Evolutionary conservation across 2,797 vertebrate species (phyloP), one percentile per base, ranked within the genome.

Genomic region (Ficedula albicollis): DNA sequence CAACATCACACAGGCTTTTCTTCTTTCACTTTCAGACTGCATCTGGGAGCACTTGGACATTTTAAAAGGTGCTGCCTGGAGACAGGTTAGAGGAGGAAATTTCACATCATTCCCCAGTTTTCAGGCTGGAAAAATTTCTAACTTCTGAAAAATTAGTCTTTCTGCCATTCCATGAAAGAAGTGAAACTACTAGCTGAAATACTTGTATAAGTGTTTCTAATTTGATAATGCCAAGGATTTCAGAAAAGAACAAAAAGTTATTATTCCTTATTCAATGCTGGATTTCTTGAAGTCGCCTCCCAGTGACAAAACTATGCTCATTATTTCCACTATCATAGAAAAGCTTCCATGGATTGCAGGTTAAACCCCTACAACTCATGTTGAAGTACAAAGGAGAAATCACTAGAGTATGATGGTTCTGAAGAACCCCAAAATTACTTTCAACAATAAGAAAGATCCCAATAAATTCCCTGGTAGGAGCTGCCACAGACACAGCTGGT

Each of bases 221-320:
- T 81, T 36, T 72, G 54, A 58, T 82, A 90, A 83, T 44, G 48
- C 32, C 54, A 83, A 59, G 43, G 70, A 93, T 49, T 15, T 68
- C 68, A 90, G 84, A 74, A 85, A 95, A 85, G 60, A 87, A 87
- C 34, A 83, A 54, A 80, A 89, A 64, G 5, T 70, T 83, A 66
- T 39, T 1, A 72, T 46, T 89, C 29, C 22, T 78, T 60, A 64
- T 69, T 79, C 34, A 68, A 0, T 32, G 14, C 9, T 84, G 54
- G 29, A 59, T 49, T 93, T 84, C 63, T 56, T 69, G 18, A 55
- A 66, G 59, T 85, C 41, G 80, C 23, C n/a, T 89, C 58, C 46
- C 43, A 51, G 41, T 29, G 41, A 72, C 23, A 91, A 54, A 85
- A 68, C 25, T 58, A 29, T 32, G 55, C 3, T 68, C 21, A 36